phyloP scores from a whole-genome alignment of 2,113 vertebrate species.

The Edolisoma coerulescens region DNA sequence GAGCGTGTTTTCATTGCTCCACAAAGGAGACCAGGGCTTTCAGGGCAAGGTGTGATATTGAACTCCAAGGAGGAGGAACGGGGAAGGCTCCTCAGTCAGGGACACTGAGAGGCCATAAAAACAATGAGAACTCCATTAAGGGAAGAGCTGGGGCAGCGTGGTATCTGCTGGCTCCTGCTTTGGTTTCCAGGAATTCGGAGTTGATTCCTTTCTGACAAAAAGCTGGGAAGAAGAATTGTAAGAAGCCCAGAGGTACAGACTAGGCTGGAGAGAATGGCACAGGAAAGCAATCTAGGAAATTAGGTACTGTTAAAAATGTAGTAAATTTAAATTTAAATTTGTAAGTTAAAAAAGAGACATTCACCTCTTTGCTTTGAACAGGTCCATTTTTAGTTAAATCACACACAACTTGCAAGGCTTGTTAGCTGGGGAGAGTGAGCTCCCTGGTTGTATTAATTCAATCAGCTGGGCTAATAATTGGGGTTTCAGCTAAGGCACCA shows the following conservation, averaged over 20 bases:
- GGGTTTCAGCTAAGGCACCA: not conserved
- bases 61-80: not conserved
- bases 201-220: not conserved
- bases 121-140: not conserved
- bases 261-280: not conserved
- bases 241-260: not conserved
- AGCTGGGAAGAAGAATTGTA: not conserved
- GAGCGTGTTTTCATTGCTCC: not conserved
- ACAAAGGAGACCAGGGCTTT: not conserved
- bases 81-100: not conserved
- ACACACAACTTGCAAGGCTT: not conserved
- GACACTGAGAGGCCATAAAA: not conserved
- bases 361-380: not conserved
- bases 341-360: not conserved
- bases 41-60: not conserved
- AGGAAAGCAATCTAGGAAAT: not conserved
- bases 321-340: no score
- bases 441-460: not conserved
- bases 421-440: not conserved
- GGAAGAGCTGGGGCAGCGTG: not conserved
- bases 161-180: not conserved
- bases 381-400: not conserved
- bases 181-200: not conserved
- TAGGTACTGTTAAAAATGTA: not conserved
- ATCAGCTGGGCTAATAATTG: not conserved